Evolutionary conservation across 2,797 vertebrate genomes (phyloP).

Genomic region (Garrulus glandarius): DNA sequence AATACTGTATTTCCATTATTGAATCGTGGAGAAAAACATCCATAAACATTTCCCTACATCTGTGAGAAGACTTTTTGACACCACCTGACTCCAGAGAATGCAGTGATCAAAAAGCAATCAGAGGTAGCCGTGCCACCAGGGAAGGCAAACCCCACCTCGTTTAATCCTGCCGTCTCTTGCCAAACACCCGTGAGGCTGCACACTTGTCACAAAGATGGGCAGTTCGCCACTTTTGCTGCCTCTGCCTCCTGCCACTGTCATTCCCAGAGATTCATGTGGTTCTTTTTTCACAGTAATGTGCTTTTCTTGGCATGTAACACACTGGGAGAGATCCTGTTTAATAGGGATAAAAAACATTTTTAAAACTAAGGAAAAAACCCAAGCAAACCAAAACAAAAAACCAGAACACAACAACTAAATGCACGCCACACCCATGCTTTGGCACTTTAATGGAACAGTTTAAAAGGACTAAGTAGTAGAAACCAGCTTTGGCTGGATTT

Average conservation of each 20-base stretch:
- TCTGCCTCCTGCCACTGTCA: conserved; percentile 97
- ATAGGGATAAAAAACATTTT: conserved; percentile 12
- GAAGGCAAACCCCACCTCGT: conserved; percentile 79
- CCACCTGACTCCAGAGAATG: not conserved
- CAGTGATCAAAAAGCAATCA: not conserved
- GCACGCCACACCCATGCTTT: not conserved
- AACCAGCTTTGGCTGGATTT: not conserved
- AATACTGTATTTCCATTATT: not conserved
- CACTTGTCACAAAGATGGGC: conserved; percentile 97
- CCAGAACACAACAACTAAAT: not conserved
- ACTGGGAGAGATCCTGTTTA: conserved; percentile 91
- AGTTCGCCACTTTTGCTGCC: conserved; percentile 96
- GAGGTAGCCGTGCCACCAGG: not conserved
- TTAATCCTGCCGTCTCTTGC: conserved; percentile 94
- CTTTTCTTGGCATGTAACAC: conserved; percentile 96
- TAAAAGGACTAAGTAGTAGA: not conserved
- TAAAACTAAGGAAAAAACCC: not conserved
- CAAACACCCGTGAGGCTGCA: conserved; percentile 95
- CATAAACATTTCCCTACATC: not conserved
- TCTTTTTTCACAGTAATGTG: conserved; percentile 97
- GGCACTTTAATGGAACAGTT: not conserved
- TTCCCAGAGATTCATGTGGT: conserved; percentile 93
- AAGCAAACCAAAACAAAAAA: not conserved
- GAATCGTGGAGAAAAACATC: not conserved
- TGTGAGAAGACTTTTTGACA: not conserved